Percentiles rank a stretch among this genome's conserved stretches.
Conservation (phyloP, 35 echinoderm and acorn worm species). For the Chiridota heheva region DNA sequence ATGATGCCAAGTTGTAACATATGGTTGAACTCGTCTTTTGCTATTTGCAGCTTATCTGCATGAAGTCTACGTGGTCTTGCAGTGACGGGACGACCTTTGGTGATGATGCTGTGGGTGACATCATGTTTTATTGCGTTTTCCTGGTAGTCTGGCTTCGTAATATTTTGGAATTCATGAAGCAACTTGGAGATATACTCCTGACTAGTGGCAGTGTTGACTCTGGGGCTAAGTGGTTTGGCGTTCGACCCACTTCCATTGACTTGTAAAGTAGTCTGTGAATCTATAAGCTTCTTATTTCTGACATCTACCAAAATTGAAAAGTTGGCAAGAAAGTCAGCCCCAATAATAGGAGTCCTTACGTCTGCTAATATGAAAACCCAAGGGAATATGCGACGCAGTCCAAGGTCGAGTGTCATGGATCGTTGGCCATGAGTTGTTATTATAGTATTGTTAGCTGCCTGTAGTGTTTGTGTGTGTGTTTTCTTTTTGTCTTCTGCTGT, state of each 20-base stretch:
- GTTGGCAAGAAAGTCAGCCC: constrained; percentile 50
- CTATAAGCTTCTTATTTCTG: constrained; percentile 7
- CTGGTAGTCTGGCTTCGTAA: constrained; percentile 19
- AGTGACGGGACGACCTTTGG: constrained; percentile 47
- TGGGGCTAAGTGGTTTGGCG: constrained; percentile 7
- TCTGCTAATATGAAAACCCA: constrained; percentile 51
- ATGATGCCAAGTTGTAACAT: constrained; percentile 64
- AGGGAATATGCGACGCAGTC: not conserved
- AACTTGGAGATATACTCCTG: too few relatives aligned
- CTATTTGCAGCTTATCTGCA: constrained; percentile 26
- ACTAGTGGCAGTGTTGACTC: too few relatives aligned
- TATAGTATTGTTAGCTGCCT: constrained; percentile 1
- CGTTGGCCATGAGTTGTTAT: not conserved
- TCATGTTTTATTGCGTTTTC: constrained; percentile 28
- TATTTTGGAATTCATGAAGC: constrained; percentile 13
- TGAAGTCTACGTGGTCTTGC: constrained; percentile 38
- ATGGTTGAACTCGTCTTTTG: constrained; percentile 48
- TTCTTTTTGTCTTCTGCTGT: not conserved
- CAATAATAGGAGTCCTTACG: constrained; percentile 33
- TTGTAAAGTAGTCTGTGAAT: constrained; percentile 7
- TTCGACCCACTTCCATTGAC: not conserved
- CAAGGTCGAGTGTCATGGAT: constrained; percentile 10
- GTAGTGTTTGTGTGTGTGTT: not conserved
- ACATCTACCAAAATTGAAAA: constrained; percentile 46
- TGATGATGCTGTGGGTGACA: constrained; percentile 24